Conservation (phyloP, 2,113 vertebrate genomes). For the Hipposideros armiger region DNA sequence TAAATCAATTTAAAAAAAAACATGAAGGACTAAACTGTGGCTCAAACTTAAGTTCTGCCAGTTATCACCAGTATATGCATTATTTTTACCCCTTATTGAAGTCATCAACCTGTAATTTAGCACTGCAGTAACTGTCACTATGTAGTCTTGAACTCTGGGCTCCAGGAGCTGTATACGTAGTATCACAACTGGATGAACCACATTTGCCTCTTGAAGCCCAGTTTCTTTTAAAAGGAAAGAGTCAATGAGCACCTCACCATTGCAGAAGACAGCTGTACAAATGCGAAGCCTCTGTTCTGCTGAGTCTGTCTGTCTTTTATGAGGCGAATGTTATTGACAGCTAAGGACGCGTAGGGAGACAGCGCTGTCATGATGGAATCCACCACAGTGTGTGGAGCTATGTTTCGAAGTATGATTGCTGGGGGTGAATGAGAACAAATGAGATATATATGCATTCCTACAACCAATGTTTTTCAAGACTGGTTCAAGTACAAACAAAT, state of each 20-base stretch:
- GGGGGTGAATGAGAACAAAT: conserved; percentile 58
- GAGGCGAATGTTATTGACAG: conserved; percentile 97
- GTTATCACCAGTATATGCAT: neutral
- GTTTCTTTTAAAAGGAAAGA: conserved; percentile 22
- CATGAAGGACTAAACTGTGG: neutral
- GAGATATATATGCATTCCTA: neutral
- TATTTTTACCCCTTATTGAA: neutral
- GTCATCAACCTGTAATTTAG: neutral
- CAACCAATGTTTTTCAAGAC: neutral
- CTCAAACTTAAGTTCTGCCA: neutral
- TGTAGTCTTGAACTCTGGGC: neutral
- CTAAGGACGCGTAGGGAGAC: conserved; percentile 97
- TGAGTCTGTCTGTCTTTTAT: conserved; percentile 99
- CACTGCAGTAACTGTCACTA: neutral
- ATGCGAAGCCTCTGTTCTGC: conserved; percentile 98
- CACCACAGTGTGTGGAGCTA: conserved; percentile 95
- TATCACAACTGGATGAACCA: neutral
- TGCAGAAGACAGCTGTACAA: conserved; percentile 97
- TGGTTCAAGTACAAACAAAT: neutral
- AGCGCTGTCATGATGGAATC: conserved; percentile 96
- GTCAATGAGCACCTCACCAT: conserved; percentile 89
- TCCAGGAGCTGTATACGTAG: neutral
- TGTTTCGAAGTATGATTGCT: conserved; percentile 99
- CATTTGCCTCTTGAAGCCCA: neutral
- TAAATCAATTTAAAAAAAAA: neutral